Base-by-base conservation (phyloP, 2,797 vertebrate species). In the Myiotriccus ornatus region DNA sequence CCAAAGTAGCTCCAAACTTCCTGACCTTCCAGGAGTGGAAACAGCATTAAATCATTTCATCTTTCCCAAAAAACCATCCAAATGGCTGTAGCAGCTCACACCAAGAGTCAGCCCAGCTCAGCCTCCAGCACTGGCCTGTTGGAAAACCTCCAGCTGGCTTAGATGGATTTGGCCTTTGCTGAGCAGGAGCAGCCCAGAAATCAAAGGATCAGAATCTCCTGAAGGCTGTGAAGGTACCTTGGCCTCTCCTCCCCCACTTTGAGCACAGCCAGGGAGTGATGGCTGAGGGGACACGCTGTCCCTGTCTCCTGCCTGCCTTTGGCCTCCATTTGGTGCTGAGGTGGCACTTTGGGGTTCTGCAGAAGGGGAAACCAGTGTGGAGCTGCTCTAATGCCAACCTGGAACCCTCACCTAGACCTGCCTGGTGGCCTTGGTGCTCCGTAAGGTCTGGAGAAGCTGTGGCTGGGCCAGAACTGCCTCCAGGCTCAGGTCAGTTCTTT, bases 211-310 rank as follows among this genome's bases (percentile, higher is more conserved):
- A 22, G 56, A 63, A 39, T 22, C 15, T 57, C 28, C 64, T 50
- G 50, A 44, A 59, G 62, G 19, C 34, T 73, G 19, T 1, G 25
- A 19, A 67, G 39, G 5, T 37, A 12, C 56, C 12, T 1, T 9
- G 28, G 35, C 12, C 57, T 63, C 24, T 32, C 25, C 22, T 41
- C 19, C 53, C 57, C 22, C 0, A 0, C 18, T 47, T 53, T 22
- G n/a, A 43, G 47, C 52, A 32, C 8, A 80, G 64, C n/a, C 1
- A 0, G 3, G 27, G 28, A 49, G 46, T 5, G 1, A 4, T n/a
- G 46, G 78, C 23, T 12, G 32, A 79, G 55, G 62, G 70, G 20
- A 43, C 9, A 39, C 17, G 25, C 23, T 41, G 10, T 49, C 37
- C 44, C 53, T 7, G 0, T 30, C 20, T 57, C n/a, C 37, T 30